Percentiles rank a stretch among this genome's conserved stretches.
Evolutionary conservation across 2,797 vertebrate genomes (phyloP).

Genomic region (Neosilurus hyrtlii): DNA sequence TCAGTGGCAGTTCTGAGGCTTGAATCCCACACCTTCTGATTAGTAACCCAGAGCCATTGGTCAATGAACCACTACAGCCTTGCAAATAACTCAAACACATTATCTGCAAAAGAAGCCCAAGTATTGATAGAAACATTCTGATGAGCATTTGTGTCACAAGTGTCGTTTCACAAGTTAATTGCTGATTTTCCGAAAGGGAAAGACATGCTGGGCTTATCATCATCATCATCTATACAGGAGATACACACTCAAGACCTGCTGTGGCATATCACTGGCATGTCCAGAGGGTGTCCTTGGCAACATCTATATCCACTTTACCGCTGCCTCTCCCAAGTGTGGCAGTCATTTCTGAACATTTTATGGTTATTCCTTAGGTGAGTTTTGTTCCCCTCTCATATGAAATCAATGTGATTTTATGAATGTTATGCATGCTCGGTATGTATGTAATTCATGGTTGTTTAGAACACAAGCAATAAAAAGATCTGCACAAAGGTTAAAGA

Average conservation of each 20-base stretch:
- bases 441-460: not conserved
- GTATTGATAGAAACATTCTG: not conserved
- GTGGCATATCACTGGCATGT: not conserved
- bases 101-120: not conserved
- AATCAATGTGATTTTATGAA: not conserved
- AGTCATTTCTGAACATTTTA: not conserved
- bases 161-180: not conserved
- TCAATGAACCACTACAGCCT: not conserved
- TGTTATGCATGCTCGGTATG: not conserved
- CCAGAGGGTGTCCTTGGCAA: no score
- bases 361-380: not conserved
- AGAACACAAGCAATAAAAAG: not conserved
- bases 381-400: not conserved
- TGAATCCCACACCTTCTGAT: no score
- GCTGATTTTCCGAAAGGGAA: not conserved
- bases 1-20: no score
- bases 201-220: not conserved
- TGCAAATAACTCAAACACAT: not conserved
- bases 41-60: no score
- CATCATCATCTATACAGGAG: not conserved
- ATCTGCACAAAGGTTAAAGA: not conserved
- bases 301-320: no score
- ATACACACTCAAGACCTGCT: not conserved
- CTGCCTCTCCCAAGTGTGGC: not conserved
- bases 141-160: not conserved